Conservation (phyloP, 2,113 vertebrate genomes). For the Phasianus colchicus region DNA sequence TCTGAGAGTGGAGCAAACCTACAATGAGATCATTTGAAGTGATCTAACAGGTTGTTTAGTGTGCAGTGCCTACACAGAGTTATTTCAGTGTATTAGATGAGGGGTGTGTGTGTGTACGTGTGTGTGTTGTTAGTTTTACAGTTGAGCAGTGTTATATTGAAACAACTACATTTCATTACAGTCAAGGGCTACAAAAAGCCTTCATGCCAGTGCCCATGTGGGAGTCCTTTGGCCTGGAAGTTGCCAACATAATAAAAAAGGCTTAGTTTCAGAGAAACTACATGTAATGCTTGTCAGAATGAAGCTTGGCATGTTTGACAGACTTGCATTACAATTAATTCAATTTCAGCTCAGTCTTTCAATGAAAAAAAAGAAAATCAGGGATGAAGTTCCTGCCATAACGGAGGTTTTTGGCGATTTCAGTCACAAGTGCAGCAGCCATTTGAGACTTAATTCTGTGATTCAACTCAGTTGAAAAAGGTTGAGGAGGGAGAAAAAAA, state of each 20-base stretch:
- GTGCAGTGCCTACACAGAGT: not conserved
- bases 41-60: not conserved
- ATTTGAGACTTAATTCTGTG: not conserved
- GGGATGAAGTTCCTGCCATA: not conserved
- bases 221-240: no score
- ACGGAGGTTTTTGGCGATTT: not conserved
- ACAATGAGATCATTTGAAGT: not conserved
- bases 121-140: not conserved
- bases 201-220: not conserved
- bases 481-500: not conserved
- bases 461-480: not conserved
- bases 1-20: not conserved
- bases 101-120: no score
- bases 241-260: not conserved
- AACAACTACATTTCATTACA: not conserved
- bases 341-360: not conserved
- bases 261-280: constrained; percentile 15
- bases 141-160: not conserved
- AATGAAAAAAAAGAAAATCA: not conserved
- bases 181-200: not conserved
- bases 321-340: not conserved
- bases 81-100: not conserved
- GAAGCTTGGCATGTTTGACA: not conserved
- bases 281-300: not conserved
- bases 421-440: not conserved